Base-by-base conservation (phyloP, 2,797 vertebrate species). In the Notoglanidium macrostoma region DNA sequence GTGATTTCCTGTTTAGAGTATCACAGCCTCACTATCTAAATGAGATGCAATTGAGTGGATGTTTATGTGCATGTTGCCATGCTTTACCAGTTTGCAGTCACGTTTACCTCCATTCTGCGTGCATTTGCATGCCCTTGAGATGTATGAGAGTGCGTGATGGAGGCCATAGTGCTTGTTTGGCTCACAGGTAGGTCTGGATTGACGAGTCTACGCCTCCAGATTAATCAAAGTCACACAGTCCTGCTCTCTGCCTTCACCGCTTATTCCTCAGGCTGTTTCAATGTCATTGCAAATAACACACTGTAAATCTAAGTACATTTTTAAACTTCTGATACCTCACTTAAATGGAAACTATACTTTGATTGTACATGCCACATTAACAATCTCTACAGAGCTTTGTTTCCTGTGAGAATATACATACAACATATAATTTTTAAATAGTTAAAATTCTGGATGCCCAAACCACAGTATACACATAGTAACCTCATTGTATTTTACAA, bases 1-100 rank as follows among this genome's bases (percentile, higher is more conserved):
- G 67, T 17, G 14, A 40, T 79, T 89, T 85, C 83, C 85, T 88
- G 88, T 86, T 86, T 89, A 68, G 84, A 46, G 63, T 86, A 49
- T 49, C 46, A 44, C 32, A 80, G 59, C 55, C 35, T 29, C 14
- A 11, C 72, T 83, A 85, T 77, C 82, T 85, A 73, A 65, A 90
- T 84, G 46, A 86, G 63, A 77, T 54, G 73, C 80, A 86, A 72
- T 35, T 79, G 72, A 15, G 40, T 63, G 44, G 63, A 85, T 87
- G 67, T 85, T 81, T 87, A 85, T 76, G 29, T 26, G 23, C 51
- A n/a, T 29, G 32, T 59, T 55, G 3, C 32, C 51, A 46, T 84
- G 29, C 61, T 40, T n/a, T 54, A 32, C 29, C 77, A 61, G 72
- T 59, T 15, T 44, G 19, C 54, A 83, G 67, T 68, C 46, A 84